Conservation (phyloP, 2,113 vertebrate genomes). For the Herpetotheres cachinnans region DNA sequence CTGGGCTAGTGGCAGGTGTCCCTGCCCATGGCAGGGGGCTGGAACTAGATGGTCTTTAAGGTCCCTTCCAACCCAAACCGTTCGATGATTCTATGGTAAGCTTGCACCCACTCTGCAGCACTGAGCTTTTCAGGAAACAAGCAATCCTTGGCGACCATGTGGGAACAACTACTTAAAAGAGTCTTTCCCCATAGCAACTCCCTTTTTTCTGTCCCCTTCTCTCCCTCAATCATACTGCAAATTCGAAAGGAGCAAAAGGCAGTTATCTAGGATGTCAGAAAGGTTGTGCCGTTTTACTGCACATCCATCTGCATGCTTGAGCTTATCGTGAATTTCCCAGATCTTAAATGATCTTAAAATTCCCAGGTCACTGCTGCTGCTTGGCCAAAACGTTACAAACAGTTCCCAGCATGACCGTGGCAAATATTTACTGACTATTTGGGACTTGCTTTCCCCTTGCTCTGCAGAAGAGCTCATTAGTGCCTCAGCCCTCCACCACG, state of each 20-base stretch:
- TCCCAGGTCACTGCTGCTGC: not conserved
- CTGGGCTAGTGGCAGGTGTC: too few species aligned
- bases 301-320: not conserved
- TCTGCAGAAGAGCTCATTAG: not conserved
- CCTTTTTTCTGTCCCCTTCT: not conserved
- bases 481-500: not conserved
- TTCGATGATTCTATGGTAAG: too few species aligned
- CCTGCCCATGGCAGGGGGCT: too few species aligned
- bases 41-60: too few species aligned
- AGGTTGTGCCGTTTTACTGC: not conserved
- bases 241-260: not conserved
- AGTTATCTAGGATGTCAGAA: not conserved
- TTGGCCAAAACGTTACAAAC: not conserved
- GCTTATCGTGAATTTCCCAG: not conserved
- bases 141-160: fast-evolving
- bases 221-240: not conserved
- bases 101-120: not conserved
- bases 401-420: not conserved
- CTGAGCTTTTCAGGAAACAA: not conserved
- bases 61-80: too few species aligned
- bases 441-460: not conserved
- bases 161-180: not conserved
- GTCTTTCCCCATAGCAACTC: not conserved
- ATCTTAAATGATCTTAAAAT: too few species aligned
- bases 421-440: too few species aligned